Evolutionary conservation across 2,888 invertebrate species (phyloP), one percentile per base, ranked within the genome.

Genomic region (Sphaerophoria taeniata): DNA sequence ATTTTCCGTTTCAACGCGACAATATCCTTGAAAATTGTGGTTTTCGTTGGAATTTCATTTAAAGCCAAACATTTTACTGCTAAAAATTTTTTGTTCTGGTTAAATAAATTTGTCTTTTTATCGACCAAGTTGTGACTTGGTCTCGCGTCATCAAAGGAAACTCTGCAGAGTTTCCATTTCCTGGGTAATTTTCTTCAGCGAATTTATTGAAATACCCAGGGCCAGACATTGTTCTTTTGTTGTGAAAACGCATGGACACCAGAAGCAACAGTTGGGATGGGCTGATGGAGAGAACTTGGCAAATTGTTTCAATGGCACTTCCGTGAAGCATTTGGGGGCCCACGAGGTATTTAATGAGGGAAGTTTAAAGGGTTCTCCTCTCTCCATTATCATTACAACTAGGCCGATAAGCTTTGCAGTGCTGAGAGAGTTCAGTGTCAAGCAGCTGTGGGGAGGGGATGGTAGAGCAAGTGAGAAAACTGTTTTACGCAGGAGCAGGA

Each of bases 251-350:
- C 14, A 36, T 24, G 14, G 5, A 33, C 4, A 63, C 36, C 33
- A n/a, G 39, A 74, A 60, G 61, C 77, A 82, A 69, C 67, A 77
- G 77, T 72, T 72, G 72, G 67, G 53, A 53, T 69, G 53, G 14
- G 31, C 3, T 14, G 12, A 3, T 24, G 16, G 51, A 6, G 34
- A 34, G 6, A 36, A 45, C 2, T 49, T 55, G 72, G 3, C 36
- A 53, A 58, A 45, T 31, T 51, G 49, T 31, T 71, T 43, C 70
- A 65, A 70, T 63, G 31, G 31, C 24, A 73, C 51, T 53, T 72
- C 36, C 53, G 43, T 65, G n/a, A 14, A 9, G 43, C 4, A 14
- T 53, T 51, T 51, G 7, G n/a, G 9, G 9, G 39, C 16, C 7
- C 12, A 51, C 43, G 24, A 58, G 60, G 36, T 65, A 31, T 60